A percentile compares a stretch with the other conserved stretches of the same genome.
phyloP scores from a whole-genome alignment of 2,888 invertebrate genomes.

The Sinodicranocentrus sp. region DNA sequence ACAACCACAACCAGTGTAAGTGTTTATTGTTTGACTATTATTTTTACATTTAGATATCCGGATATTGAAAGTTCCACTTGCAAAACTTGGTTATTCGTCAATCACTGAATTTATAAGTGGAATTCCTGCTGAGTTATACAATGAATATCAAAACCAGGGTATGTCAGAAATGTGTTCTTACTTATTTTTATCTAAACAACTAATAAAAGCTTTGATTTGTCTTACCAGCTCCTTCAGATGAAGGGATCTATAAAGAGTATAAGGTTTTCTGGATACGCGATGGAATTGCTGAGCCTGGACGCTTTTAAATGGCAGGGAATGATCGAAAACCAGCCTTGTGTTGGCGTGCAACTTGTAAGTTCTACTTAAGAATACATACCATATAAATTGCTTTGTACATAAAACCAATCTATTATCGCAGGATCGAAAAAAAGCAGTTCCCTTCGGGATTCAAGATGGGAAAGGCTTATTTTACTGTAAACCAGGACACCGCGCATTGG shows the following conservation, averaged over 20 bases:
- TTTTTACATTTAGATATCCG: conserved; percentile 59
- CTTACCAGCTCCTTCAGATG: conserved; percentile 59
- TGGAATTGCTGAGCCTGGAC: conserved; percentile 67
- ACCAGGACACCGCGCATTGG: conserved; percentile 70
- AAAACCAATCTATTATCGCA: conserved; percentile 2
- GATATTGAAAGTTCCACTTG: conserved; percentile 54
- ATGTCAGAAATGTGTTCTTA: not conserved
- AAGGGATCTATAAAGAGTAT: conserved; percentile 60
- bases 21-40: no score
- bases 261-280: conserved; percentile 69
- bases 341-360: conserved; percentile 68
- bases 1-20: no score
- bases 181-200: not conserved
- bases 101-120: conserved; percentile 65
- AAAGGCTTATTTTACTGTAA: conserved; percentile 70
- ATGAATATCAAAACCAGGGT: conserved; percentile 41
- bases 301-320: conserved; percentile 61
- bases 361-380: no score
- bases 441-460: conserved; percentile 65
- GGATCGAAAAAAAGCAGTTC: conserved; percentile 70
- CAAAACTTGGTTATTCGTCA: conserved; percentile 53
- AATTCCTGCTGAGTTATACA: conserved; percentile 54
- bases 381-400: not conserved
- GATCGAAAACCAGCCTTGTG: conserved; percentile 48
- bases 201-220: not conserved